A percentile compares a stretch with the other conserved stretches of the same genome.
Evolutionary conservation across 2,797 vertebrate genomes (phyloP).

Genomic region (Pyrocephalus nanus): DNA sequence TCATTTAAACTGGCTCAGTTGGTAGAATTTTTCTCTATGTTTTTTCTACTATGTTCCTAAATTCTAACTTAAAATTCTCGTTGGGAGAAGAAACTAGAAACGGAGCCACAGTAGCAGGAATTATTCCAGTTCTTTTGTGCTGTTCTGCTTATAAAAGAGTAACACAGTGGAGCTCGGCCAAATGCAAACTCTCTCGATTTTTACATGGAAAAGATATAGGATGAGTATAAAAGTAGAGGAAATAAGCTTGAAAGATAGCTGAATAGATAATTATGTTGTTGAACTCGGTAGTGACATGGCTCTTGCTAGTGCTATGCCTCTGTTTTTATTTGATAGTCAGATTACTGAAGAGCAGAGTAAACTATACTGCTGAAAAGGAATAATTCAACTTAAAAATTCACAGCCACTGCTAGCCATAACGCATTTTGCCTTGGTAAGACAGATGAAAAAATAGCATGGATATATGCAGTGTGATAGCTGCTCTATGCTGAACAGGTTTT

Average conservation of each 20-base stretch:
- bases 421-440: background rate
- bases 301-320: background rate
- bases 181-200: background rate
- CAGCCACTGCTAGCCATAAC: background rate
- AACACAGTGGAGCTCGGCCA: background rate
- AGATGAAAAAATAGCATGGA: background rate
- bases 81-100: background rate
- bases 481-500: background rate
- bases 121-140: background rate
- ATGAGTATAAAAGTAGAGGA: background rate
- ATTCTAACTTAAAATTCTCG: background rate
- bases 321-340: background rate
- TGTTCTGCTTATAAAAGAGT: background rate
- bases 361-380: background rate
- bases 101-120: background rate
- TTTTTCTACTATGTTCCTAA: background rate
- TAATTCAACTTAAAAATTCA: background rate
- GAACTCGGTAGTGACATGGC: background rate
- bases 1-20: background rate
- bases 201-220: background rate
- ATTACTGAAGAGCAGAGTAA: background rate
- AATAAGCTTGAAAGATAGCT: background rate
- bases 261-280: background rate
- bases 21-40: background rate
- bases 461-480: background rate